phyloP scores from a whole-genome alignment of 1,140 invertebrate species.

The Bombus breviceps region DNA sequence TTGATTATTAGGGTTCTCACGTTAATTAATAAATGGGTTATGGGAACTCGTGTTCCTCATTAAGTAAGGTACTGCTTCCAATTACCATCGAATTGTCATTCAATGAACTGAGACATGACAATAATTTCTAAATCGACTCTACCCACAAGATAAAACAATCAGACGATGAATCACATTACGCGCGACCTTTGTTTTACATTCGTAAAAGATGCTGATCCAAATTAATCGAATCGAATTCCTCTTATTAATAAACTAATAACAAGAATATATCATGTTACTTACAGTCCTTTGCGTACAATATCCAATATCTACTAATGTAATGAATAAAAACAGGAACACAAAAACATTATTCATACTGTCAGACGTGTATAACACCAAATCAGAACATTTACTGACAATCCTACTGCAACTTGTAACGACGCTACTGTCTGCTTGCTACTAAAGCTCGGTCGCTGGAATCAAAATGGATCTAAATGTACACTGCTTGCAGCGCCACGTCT shows the following conservation, averaged over 20 bases:
- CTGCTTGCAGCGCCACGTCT: conserved; percentile 19
- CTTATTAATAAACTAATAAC: neutral
- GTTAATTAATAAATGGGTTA: conserved; percentile 53
- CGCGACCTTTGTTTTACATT: conserved; percentile 28
- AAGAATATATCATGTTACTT: conserved; percentile 24
- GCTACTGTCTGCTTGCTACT: conserved; percentile 34
- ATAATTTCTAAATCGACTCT: conserved; percentile 27
- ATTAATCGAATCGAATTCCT: neutral
- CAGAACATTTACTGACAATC: conserved; percentile 25
- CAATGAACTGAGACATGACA: neutral
- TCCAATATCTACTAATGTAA: conserved; percentile 27
- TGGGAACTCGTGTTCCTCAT: conserved; percentile 46
- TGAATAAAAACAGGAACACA: conserved; percentile 46
- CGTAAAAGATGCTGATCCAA: conserved; percentile 9
- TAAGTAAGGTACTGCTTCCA: conserved; percentile 42
- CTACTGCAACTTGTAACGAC: conserved; percentile 35
- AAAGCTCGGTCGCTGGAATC: conserved; percentile 39
- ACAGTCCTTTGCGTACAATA: conserved; percentile 46
- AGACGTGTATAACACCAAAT: conserved; percentile 21
- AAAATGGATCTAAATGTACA: conserved; percentile 14
- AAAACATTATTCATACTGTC: conserved; percentile 53
- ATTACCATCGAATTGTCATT: conserved; percentile 40
- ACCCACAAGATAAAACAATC: conserved; percentile 48
- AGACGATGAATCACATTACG: conserved; percentile 54
- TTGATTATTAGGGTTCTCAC: conserved; percentile 43